These are phyloP conservation scores for Chanos chanos DNA, from an alignment of 2,797 vertebrate genomes.

Conservation along the genomic window DNA sequence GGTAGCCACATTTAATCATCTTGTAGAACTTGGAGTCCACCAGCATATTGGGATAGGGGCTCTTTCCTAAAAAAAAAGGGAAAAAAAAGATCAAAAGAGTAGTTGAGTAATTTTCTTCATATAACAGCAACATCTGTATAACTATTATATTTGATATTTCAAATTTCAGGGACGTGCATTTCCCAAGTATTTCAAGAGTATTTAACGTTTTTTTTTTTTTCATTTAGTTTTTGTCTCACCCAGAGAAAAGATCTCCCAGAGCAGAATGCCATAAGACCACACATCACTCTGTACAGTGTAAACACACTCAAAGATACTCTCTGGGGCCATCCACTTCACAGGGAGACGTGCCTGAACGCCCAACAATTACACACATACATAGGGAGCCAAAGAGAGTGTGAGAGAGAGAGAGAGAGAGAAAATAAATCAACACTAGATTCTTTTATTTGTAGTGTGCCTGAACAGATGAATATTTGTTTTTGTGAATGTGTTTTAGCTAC, in stretches of 20 bases:
- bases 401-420: too few species aligned
- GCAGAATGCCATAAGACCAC: constrained; percentile 96
- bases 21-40: constrained; percentile 97
- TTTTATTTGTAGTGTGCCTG: background rate
- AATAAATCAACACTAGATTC: too few species aligned
- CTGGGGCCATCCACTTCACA: constrained; percentile 99
- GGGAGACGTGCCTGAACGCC: constrained; percentile 87
- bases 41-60: constrained; percentile 88
- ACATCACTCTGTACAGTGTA: constrained; percentile 98
- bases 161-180: background rate
- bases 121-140: too few species aligned
- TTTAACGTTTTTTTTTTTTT: background rate
- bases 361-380: constrained; percentile 25
- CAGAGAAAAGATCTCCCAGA: constrained; percentile 99
- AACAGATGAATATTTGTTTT: background rate
- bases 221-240: constrained; percentile 67
- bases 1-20: constrained; percentile 92
- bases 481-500: background rate
- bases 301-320: constrained; percentile 96
- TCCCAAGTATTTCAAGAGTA: background rate
- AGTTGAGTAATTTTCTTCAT: too few species aligned
- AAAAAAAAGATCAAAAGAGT: background rate
- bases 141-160: background rate
- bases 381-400: background rate
- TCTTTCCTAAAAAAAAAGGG: constrained; percentile 76